Evolutionary conservation across 2,797 vertebrate species (phyloP), one percentile per base, ranked within the genome.

Genomic region (Leptoclinus maculatus): DNA sequence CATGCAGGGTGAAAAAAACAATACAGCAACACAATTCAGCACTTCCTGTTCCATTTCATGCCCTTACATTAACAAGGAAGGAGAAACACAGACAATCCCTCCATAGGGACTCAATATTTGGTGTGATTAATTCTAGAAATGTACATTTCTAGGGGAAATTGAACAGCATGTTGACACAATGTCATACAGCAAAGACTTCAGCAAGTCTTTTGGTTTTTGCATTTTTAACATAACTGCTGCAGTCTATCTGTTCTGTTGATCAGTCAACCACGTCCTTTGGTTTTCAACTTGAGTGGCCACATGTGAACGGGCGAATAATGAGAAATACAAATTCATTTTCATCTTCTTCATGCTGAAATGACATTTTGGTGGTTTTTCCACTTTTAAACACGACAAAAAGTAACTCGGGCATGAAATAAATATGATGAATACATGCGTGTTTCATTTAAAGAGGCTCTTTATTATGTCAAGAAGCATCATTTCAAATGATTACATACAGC

Each of bases 41-140:
- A 60, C 69, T 4, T 60, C 32, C 51, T 66, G 83, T 74, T 65
- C 80, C 56, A 56, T 87, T 89, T 85, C 84, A 87, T 27, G 36
- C 63, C 59, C 10, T 66, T 32, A 59, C 63, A 19, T 79, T 90
- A 62, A 76, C 62, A 76, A 66, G 56, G 38, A 45, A 16, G 41
- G 14, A 43, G 17, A 82, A 79, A 62, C 62, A 79, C 32, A 36
- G 17, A 7, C 9, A 21, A 3, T 34, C 29, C 11, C 17, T 45
- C 43, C 11, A 12, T 59, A 29, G 39, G 9, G 21, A 51, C 16
- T 25, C 16, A 29, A 43, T 41, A 23, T 65, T 56, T 65, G 34
- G 19, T 70, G 54, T 71, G 34, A 67, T 23, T 51, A 49, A 58
- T 38, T 25, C 17, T 59, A 49, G 29, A 41, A 49, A 49, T 71